Percentiles rank a stretch among this genome's conserved stretches.
Conservation (phyloP, 2,797 vertebrate species). For the Carcharodon carcharias region DNA sequence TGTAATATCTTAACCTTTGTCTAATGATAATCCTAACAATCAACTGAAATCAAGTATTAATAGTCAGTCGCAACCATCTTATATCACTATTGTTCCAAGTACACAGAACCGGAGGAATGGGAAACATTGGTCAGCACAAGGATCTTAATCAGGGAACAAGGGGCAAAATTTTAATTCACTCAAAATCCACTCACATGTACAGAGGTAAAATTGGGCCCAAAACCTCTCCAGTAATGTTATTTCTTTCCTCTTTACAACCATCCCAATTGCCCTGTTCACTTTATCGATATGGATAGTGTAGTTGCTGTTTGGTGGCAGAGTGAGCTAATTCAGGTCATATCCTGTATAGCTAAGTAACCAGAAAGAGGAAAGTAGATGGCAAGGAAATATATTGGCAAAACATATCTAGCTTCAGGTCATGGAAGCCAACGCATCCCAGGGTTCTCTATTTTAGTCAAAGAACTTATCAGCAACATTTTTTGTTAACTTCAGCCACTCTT, state of each 20-base stretch:
- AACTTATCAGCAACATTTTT: background rate
- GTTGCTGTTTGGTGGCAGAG: background rate
- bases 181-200: background rate
- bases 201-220: background rate
- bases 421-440: background rate
- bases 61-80: background rate
- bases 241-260: background rate
- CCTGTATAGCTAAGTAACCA: background rate
- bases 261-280: background rate
- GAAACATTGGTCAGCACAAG: background rate
- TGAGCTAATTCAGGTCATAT: background rate
- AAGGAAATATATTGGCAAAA: background rate
- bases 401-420: background rate
- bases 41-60: background rate
- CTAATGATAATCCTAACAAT: background rate
- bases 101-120: background rate
- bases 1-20: background rate
- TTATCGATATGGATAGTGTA: background rate
- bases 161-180: background rate
- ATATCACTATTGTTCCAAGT: background rate
- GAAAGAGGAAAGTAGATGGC: background rate
- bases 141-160: background rate
- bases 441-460: background rate
- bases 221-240: background rate
- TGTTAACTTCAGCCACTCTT: background rate